Evolutionary conservation across 2,113 vertebrate genomes (phyloP), one percentile per base, ranked within the genome.

Genomic region (Reinhardtius hippoglossoides): DNA sequence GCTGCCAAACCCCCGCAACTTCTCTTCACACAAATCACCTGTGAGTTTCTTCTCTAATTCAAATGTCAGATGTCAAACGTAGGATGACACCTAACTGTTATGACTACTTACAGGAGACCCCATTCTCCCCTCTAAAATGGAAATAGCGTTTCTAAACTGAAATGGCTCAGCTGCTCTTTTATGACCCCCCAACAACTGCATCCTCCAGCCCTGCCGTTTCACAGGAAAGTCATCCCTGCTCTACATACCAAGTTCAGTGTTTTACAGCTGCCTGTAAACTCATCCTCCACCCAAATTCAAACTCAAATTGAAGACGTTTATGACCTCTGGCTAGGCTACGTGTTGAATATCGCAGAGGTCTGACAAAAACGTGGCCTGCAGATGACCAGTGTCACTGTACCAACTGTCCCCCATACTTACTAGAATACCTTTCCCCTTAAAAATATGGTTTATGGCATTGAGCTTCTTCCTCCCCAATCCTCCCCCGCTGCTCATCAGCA

Each of bases 241-340:
- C 80, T 73, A 67, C 90, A 91, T 82, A 92, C 88, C 92, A 94
- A 93, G 92, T 91, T 94, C 92, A 90, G 91, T 72, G 84, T 81
- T 94, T 93, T 93, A 93, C 83, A 91, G 81, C 85, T 61, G 76
- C 90, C 87, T 86, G 87, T 93, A 90, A 92, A 92, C 66, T 87
- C 90, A 73, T 86, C 88, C 83, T 88, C 80, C 76, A 59, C 76
- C 80, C 85, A 91, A 88, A 94, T 92, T 90, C 91, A 92, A 92
- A 92, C 90, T 91, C 89, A 91, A 87, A 92, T 80, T 81, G 83
- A 87, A 85, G 88, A 74, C 23, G 9, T 94, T 93, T 92, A 92
- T 31, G 72, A 74, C 82, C 71, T 76, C 24, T 59, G 70, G 77
- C 71, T 78, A 14, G 62, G 56, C 67, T 21, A 82, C 10, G 81